Evolutionary conservation across 2,113 vertebrate species (phyloP), one percentile per base, ranked within the genome.

Genomic region (Pseudorhombus dupliciocellatus): DNA sequence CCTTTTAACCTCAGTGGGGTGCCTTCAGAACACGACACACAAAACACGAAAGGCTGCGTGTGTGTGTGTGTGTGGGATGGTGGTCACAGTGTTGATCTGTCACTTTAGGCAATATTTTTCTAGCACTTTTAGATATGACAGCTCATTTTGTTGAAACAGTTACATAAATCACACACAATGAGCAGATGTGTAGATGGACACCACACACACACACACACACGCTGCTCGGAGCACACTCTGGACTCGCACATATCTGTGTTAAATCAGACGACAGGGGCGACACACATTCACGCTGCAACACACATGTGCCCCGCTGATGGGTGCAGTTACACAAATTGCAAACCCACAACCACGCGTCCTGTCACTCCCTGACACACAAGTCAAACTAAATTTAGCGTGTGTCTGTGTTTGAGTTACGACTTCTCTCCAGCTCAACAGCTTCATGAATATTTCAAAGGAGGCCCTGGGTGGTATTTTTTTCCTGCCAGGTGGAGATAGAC

Each of bases 381-480:
- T 57, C 21, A 52, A 50, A 73, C 69, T 76, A 70, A 63, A 67
- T 80, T 48, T 64, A 77, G 76, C 37, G 48, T 66, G 61, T 60
- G 37, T 70, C 56, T 10, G 18, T 20, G 46, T 50, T 50, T 73
- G 52, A 67, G 22, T 67, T 64, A 24, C 48, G 48, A 22, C 57
- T 14, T 26, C 53, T 65, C 74, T 57, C 51, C 42, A 30, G 37
- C 68, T 65, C 66, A 80, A 82, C 54, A 42, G 56, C 65, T 12
- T 84, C 56, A 73, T 79, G 62, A 83, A 80, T 86, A 79, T 84
- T 80, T 88, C 20, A 83, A n/a, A 34, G 25, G 22, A 60, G 26
- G 50, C 73, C 56, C 24, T 31, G 11, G 11, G 63, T 79, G 52
- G n/a, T 74, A 56, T 50, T 21, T 50, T 50, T 6, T 18, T 44